These are phyloP conservation scores for Chionomys nivalis DNA, from an alignment of 2,113 vertebrate species.

Conservation along the genomic window DNA sequence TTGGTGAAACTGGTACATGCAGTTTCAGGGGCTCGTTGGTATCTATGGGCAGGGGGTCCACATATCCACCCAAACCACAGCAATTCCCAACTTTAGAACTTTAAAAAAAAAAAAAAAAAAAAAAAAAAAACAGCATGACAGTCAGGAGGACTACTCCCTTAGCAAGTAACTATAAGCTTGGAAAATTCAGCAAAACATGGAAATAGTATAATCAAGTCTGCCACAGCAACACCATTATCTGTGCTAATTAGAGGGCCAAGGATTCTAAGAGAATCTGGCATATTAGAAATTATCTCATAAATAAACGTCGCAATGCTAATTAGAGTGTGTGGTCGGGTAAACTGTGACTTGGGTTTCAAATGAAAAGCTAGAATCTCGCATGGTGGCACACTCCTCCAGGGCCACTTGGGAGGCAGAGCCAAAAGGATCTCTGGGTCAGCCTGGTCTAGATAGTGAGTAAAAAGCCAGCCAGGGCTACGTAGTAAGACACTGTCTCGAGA, in stretches of 20 bases:
- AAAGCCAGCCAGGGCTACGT: not conserved
- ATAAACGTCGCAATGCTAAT: not conserved
- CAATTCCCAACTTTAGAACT: not conserved
- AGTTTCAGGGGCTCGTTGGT: not conserved
- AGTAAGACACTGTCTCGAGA: not conserved
- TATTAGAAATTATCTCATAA: not conserved
- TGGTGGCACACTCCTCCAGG: not conserved
- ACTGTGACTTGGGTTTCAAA: not conserved
- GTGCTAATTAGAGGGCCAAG: not conserved
- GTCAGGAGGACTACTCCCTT: not conserved
- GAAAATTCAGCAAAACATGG: not conserved
- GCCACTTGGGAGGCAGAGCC: not conserved
- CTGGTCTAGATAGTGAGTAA: not conserved
- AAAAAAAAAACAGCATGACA: no score
- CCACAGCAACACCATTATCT: not conserved
- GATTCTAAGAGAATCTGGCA: not conserved
- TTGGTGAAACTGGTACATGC: not conserved
- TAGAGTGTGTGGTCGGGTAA: not conserved
- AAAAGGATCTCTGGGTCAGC: not conserved
- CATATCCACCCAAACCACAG: accelerated
- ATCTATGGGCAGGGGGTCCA: not conserved
- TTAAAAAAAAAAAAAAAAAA: not conserved
- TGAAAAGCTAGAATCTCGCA: not conserved
- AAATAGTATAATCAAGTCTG: not conserved
- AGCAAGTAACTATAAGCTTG: not conserved